Evolutionary conservation across 2,888 invertebrate species (phyloP), one percentile per base, ranked within the genome.

Genomic region (Stenolophus ochropezus): DNA sequence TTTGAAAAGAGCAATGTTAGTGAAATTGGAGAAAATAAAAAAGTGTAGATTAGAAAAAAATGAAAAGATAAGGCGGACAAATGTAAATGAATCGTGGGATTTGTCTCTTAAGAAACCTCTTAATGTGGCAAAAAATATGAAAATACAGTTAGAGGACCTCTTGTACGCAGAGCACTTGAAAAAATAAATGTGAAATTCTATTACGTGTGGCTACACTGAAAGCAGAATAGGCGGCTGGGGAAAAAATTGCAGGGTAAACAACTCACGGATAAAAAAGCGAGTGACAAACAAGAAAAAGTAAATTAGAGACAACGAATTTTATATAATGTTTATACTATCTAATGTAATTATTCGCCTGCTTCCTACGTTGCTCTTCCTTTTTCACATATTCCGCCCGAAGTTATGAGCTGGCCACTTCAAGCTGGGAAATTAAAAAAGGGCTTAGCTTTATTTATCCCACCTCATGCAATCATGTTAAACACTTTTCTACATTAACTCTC

Each of bases 271-370:
- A 76, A 76, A 76, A 75, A 79, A 71, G 47, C 51, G 49, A 71
- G 71, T 51, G 71, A 79, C 71, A 79, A 79, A 79, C 71, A 79
- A 71, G 79, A 83, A 83, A 83, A 84, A 84, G 81, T 81, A 69
- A 82, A 83, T 84, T 83, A 83, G 81, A 81, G 82, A 82, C 65
- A 75, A 84, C 82, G 84, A 84, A 86, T 85, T 86, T 84, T 84
- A 83, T 85, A 85, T 84, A 84, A 85, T 84, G 84, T 84, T 83
- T 85, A 79, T 79, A 83, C 85, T 84, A 84, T 85, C 83, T 85
- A 84, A 85, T 84, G 84, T 84, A 85, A 86, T 85, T 86, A 85
- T 86, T 84, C 61, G n/a, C 8, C 14, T 23, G 61, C 61, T 61
- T 25, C 25, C 23, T 23, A n/a, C 53, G 61, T 23, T 14, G 61